Evolutionary conservation across 2,888 invertebrate genomes (phyloP).

Genomic region (Nesidiocoris tenuis): DNA sequence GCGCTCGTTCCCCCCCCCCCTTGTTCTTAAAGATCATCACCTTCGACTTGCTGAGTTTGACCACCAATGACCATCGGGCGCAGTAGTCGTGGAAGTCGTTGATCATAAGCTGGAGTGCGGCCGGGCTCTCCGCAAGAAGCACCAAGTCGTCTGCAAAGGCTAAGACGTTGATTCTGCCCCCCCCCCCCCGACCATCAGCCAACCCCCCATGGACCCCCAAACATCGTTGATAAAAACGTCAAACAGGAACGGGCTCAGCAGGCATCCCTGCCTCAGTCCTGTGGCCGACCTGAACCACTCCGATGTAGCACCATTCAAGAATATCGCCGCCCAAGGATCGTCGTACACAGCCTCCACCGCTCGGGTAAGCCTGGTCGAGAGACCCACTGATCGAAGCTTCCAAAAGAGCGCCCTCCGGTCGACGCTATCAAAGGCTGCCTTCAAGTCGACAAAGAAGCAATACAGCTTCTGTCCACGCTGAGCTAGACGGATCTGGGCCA

Average conservation of each 20-base stretch:
- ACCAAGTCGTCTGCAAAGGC: constrained; percentile 36
- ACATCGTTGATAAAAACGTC: constrained; percentile 31
- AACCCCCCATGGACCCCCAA: constrained; percentile 3
- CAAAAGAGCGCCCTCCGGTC: constrained; percentile 20
- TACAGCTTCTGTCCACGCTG: constrained; percentile 16
- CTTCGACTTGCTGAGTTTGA: constrained; percentile 39
- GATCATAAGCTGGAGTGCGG: constrained; percentile 40
- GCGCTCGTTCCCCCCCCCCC: constrained; percentile 1
- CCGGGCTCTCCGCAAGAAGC: constrained; percentile 18
- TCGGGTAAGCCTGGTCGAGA: constrained; percentile 16
- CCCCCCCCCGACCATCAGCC: no score
- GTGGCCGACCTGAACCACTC: constrained; percentile 1
- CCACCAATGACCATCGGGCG: constrained; percentile 28
- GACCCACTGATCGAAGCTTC: constrained; percentile 19
- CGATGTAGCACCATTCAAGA: neutral
- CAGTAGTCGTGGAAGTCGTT: constrained; percentile 36
- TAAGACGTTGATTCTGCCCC: constrained; percentile 27
- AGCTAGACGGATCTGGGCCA: no score
- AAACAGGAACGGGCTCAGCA: constrained; percentile 25
- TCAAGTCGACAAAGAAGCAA: constrained; percentile 43
- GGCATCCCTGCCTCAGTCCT: constrained; percentile 30
- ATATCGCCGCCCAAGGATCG: neutral
- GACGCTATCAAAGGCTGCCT: constrained; percentile 15
- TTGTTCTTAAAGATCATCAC: constrained; percentile 41
- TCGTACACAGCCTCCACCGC: neutral